A percentile compares a stretch with the other conserved stretches of the same genome.
Conservation (phyloP, 2,888 invertebrate species). For the Calliphora vomitoria region DNA sequence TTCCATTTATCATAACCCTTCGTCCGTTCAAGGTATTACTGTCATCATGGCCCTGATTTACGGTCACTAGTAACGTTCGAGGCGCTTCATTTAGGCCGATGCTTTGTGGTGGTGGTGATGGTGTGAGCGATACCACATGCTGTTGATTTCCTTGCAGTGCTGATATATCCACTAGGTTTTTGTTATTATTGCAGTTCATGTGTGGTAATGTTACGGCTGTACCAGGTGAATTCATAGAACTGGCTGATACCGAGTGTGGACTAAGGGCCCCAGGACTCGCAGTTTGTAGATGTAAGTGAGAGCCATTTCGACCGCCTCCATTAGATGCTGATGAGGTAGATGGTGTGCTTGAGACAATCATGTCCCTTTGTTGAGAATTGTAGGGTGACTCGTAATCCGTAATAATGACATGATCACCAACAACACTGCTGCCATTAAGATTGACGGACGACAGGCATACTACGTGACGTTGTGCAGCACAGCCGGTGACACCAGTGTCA, state of each 20-base stretch:
- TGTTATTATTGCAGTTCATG: constrained; percentile 84
- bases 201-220: constrained; percentile 76
- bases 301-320: constrained; percentile 77
- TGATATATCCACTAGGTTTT: constrained; percentile 85
- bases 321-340: constrained; percentile 76
- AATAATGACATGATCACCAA: constrained; percentile 73
- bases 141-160: constrained; percentile 84
- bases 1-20: constrained; percentile 33
- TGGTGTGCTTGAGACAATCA: constrained; percentile 76
- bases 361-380: constrained; percentile 77
- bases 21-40: constrained; percentile 32
- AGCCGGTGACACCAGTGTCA: constrained; percentile 21
- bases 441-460: constrained; percentile 76
- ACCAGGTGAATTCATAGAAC: constrained; percentile 86
- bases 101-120: constrained; percentile 84
- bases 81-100: constrained; percentile 39
- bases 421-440: constrained; percentile 49
- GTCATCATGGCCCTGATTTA: constrained; percentile 48
- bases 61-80: constrained; percentile 80
- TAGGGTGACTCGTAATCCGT: constrained; percentile 91
- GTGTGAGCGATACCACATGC: constrained; percentile 85
- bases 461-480: constrained; percentile 72
- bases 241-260: constrained; percentile 87
- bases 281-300: constrained; percentile 80
- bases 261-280: constrained; percentile 89